Conservation (phyloP, 2,797 vertebrate species). For the Acestrorhynchus altus region DNA sequence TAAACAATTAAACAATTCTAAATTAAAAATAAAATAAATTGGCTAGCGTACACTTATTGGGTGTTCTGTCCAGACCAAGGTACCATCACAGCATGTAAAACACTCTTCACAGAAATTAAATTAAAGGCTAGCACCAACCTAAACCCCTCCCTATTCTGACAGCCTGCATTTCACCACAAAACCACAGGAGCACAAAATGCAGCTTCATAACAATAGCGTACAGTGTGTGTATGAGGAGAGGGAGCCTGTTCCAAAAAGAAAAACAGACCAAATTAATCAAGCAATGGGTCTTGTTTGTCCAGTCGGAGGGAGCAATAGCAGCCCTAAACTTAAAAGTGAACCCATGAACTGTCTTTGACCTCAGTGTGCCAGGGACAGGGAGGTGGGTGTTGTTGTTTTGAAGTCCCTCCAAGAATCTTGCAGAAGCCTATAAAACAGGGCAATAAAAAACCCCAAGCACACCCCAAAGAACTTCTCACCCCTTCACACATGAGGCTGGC, state of each 20-base stretch:
- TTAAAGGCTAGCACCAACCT: slow-evolving; percentile 2
- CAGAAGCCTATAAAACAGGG: slow-evolving; percentile 81
- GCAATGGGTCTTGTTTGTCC: slow-evolving; percentile 20
- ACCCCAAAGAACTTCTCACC: slow-evolving; percentile 55
- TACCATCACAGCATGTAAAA: background rate
- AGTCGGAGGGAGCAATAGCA: slow-evolving; percentile 49
- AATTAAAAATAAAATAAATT: no score
- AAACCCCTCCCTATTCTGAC: slow-evolving; percentile 1
- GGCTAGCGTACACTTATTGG: background rate
- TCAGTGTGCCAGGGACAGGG: slow-evolving; percentile 66
- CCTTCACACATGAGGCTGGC: slow-evolving; percentile 41
- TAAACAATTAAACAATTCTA: background rate
- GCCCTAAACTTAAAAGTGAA: slow-evolving; percentile 88
- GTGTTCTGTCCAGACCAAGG: background rate
- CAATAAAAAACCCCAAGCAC: slow-evolving; percentile 75
- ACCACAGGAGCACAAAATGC: background rate
- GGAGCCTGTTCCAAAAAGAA: background rate
- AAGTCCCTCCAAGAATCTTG: slow-evolving; percentile 82
- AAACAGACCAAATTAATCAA: background rate
- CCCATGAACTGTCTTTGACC: slow-evolving; percentile 87
- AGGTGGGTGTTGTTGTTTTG: slow-evolving; percentile 81
- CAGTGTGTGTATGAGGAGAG: background rate
- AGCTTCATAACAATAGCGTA: slow-evolving; percentile 13
- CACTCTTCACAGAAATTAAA: slow-evolving; percentile 15
- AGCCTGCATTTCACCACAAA: slow-evolving; percentile 22